Evolutionary conservation across 1,140 invertebrate genomes (phyloP).

Genomic region (Nebria ingens): DNA sequence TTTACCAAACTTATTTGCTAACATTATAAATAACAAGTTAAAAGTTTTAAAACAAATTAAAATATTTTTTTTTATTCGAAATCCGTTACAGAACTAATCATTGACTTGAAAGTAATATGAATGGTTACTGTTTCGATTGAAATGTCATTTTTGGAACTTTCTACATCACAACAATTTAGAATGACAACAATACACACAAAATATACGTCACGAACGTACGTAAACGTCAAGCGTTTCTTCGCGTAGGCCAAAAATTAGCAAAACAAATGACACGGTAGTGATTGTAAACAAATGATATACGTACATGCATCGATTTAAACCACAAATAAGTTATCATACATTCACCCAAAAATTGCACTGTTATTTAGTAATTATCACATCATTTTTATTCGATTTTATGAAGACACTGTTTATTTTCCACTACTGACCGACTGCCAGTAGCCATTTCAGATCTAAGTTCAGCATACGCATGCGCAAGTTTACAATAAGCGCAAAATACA

Average conservation of each 20-base stretch:
- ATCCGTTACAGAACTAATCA: not conserved
- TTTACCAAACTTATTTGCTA: too few relatives aligned
- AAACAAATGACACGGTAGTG: constrained; percentile 7
- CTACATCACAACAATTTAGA: not conserved
- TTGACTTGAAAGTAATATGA: too few relatives aligned
- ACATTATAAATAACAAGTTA: too few relatives aligned
- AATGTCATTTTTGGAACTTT: not conserved
- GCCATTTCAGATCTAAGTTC: constrained; percentile 23
- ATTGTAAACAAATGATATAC: constrained; percentile 8
- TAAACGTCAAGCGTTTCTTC: constrained; percentile 1
- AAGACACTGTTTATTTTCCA: constrained; percentile 16
- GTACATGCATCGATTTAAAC: not conserved
- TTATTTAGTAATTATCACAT: constrained; percentile 11
- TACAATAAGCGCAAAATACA: not conserved
- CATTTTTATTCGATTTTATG: constrained; percentile 8
- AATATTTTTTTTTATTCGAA: not conserved
- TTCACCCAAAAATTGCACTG: too few relatives aligned
- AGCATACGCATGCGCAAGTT: constrained; percentile 15
- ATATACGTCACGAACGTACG: not conserved
- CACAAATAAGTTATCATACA: not conserved
- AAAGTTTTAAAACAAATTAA: too few relatives aligned
- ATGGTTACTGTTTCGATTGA: too few relatives aligned
- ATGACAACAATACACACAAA: not conserved
- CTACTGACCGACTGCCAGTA: constrained; percentile 26
- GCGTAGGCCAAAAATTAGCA: constrained; percentile 11